Evolutionary conservation across 92 coral and sea anemone species (phyloP), one percentile per base, ranked within the genome.

Genomic region (Isaurus tuberculatus): DNA sequence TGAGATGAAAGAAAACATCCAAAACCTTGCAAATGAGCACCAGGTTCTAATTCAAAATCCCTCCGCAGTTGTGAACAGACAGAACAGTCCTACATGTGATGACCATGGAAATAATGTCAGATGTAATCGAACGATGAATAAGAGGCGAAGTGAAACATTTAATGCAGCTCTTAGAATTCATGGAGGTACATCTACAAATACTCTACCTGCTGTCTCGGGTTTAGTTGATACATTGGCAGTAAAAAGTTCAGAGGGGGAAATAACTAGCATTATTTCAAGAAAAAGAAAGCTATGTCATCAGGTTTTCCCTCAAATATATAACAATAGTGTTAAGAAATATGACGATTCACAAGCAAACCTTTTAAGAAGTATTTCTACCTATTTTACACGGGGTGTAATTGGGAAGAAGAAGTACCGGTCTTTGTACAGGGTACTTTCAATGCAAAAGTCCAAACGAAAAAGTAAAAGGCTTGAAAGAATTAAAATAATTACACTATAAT

Each of bases 391-490:
- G 63, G 89, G 91, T 36, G 86, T 91, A 31, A 91, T 91, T 79
- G 89, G 91, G 29, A 84, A 90, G 78, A 48, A 84, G 29, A 90
- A 90, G 86, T 87, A 90, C 88, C 79, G 89, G 78, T 73, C 89
- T 70, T 61, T 75, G 44, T 87, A 83, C 77, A 83, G 73, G 75
- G 72, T 55, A 30, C 72, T 81, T 31, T 81, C 84, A 40, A 85
- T 77, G 79, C 81, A 71, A 72, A 86, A 81, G 58, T n/a, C 65
- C 51, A 6, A 27, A 15, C 20, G 51, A 31, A 84, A 88, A 72
- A 84, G 85, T 8, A 72, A 74, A 71, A 88, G 53, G 37, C 88
- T 65, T 28, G 84, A 88, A 79, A 49, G 88, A 60, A 46, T 88
- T 36, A 83, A 88, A 83, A 80, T 83, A 61, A n/a, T n/a, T n/a